phyloP scores from a whole-genome alignment of 2,797 vertebrate genomes.

The Dallia pectoralis region DNA sequence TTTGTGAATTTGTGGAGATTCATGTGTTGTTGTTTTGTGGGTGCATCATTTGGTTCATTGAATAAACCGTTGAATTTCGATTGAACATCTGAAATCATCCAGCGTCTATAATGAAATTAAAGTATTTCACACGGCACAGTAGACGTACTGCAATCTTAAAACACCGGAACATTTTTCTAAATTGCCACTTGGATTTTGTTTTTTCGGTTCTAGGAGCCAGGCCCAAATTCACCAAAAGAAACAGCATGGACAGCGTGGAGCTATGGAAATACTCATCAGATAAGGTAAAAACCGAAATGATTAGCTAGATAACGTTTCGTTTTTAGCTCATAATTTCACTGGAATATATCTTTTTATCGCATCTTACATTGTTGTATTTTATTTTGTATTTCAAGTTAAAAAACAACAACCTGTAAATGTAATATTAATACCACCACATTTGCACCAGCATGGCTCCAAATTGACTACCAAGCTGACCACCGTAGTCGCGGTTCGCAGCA shows the following conservation, averaged over 20 bases:
- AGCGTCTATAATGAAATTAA: no score
- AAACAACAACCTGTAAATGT: background rate
- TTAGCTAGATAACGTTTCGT: background rate
- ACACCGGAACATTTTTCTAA: constrained; percentile 2
- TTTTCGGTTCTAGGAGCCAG: constrained; percentile 79
- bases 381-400: background rate
- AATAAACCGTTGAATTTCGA: no score
- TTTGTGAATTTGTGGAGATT: background rate
- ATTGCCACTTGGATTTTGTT: constrained; percentile 10
- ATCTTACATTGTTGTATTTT: no score
- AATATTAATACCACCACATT: background rate
- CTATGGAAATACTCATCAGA: constrained; percentile 85
- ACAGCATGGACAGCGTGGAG: constrained; percentile 88
- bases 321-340: background rate
- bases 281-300: constrained; percentile 74
- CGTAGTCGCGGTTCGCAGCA: no score
- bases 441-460: no score
- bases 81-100: no score
- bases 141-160: no score
- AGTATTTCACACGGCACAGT: no score
- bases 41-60: no score
- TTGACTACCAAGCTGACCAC: no score
- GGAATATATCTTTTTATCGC: background rate
- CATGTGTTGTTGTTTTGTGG: background rate
- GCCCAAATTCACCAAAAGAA: constrained; percentile 87